phyloP scores from a whole-genome alignment of 2,888 invertebrate species.

The Orchestes rusci region DNA sequence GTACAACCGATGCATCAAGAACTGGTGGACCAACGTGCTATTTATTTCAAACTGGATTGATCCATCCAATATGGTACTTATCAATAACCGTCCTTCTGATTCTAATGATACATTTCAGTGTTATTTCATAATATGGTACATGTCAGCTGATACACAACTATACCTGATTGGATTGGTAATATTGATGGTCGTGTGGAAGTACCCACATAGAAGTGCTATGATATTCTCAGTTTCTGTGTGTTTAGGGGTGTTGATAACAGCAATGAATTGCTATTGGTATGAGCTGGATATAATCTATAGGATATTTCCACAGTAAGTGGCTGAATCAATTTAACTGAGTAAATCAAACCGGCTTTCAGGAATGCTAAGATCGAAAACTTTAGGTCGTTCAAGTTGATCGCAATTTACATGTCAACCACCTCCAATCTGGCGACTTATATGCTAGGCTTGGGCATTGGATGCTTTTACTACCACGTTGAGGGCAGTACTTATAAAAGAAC shows the following conservation, averaged over 20 bases:
- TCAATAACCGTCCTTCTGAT: neutral
- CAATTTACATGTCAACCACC: constrained; percentile 30
- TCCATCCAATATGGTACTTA: neutral
- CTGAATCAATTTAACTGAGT: constrained; percentile 3
- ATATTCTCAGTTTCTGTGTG: constrained; percentile 24
- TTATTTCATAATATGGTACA: constrained; percentile 38
- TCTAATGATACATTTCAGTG: constrained; percentile 32
- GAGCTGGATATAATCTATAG: constrained; percentile 32
- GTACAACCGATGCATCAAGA: constrained; percentile 54
- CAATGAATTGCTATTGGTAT: constrained; percentile 31
- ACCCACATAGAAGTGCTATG: constrained; percentile 22
- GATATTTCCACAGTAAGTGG: constrained; percentile 32
- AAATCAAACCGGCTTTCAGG: no score
- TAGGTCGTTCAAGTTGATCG: constrained; percentile 28
- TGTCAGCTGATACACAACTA: constrained; percentile 37
- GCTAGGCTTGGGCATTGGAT: constrained; percentile 30
- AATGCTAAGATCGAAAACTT: constrained; percentile 30
- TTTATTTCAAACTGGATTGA: constrained; percentile 46
- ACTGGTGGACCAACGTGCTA: constrained; percentile 69
- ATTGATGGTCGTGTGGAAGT: constrained; percentile 31
- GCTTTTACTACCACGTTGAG: constrained; percentile 25
- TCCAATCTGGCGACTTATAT: constrained; percentile 32
- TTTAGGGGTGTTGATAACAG: constrained; percentile 31
- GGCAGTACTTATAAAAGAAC: no score
- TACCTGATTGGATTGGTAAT: constrained; percentile 35